Conservation (phyloP, 2,797 vertebrate genomes). For the Sardinella longiceps region DNA sequence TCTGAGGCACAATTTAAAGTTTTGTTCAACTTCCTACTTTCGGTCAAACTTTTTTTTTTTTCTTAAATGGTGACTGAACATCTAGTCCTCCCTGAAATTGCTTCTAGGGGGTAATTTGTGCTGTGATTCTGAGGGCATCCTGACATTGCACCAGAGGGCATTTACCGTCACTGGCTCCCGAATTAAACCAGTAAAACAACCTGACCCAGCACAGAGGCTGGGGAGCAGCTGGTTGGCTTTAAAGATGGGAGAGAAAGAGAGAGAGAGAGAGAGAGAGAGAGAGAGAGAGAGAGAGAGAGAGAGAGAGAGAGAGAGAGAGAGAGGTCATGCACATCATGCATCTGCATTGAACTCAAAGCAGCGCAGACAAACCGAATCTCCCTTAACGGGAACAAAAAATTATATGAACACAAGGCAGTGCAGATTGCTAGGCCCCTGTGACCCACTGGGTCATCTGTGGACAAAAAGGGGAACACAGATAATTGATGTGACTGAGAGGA, state of each 20-base stretch:
- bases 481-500: background rate
- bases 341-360: background rate
- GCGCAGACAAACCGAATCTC: background rate
- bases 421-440: background rate
- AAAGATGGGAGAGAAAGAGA: background rate
- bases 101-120: constrained; percentile 20
- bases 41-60: background rate
- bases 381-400: background rate
- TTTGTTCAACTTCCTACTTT: background rate
- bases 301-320: no score
- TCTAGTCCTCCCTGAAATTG: constrained; percentile 12
- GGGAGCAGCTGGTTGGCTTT: background rate
- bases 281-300: no score
- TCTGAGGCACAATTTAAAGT: constrained; percentile 10
- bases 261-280: background rate
- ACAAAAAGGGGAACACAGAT: background rate
- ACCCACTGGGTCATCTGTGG: background rate
- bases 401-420: background rate
- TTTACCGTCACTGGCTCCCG: background rate
- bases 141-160: background rate
- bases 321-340: no score
- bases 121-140: background rate
- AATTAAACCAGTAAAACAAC: constrained; percentile 26
- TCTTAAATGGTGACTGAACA: constrained; percentile 5
- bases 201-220: background rate